Conservation (phyloP, 2,888 invertebrate genomes). For the Altica lythri region DNA sequence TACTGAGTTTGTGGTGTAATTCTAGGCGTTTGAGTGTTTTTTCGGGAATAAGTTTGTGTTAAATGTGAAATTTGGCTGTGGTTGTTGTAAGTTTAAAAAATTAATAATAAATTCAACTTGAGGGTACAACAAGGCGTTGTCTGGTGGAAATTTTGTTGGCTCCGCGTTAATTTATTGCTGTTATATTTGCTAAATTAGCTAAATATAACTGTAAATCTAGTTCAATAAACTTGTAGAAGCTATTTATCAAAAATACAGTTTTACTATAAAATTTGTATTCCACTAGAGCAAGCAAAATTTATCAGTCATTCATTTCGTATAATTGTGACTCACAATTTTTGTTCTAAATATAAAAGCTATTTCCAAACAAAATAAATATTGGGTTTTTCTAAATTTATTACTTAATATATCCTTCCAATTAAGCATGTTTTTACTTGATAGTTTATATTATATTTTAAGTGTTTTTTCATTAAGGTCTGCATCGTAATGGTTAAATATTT, state of each 20-base stretch:
- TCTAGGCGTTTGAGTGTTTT: background rate
- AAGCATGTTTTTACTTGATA: no score
- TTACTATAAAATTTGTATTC: background rate
- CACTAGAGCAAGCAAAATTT: background rate
- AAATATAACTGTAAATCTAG: background rate
- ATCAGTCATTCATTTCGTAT: background rate
- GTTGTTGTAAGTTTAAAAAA: constrained; percentile 13
- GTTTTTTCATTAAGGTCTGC: no score
- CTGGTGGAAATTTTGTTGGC: constrained; percentile 18
- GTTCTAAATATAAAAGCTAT: no score
- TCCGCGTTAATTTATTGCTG: background rate
- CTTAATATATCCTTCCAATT: no score
- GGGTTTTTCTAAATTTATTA: no score
- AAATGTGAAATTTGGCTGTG: constrained; percentile 8
- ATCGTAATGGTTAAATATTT: no score
- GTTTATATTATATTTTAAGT: no score
- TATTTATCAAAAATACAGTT: background rate
- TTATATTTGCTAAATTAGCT: background rate
- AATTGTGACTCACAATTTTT: no score
- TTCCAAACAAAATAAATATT: no score
- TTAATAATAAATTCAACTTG: constrained; percentile 20
- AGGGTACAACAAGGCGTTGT: constrained; percentile 29
- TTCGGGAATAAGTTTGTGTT: constrained; percentile 7
- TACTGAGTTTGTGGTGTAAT: constrained; percentile 14
- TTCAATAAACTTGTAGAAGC: constrained; percentile 8